A percentile compares a stretch with the other conserved stretches of the same genome.
Evolutionary conservation across 2,797 vertebrate species (phyloP).

Genomic region (Ptychadena robeensis): DNA sequence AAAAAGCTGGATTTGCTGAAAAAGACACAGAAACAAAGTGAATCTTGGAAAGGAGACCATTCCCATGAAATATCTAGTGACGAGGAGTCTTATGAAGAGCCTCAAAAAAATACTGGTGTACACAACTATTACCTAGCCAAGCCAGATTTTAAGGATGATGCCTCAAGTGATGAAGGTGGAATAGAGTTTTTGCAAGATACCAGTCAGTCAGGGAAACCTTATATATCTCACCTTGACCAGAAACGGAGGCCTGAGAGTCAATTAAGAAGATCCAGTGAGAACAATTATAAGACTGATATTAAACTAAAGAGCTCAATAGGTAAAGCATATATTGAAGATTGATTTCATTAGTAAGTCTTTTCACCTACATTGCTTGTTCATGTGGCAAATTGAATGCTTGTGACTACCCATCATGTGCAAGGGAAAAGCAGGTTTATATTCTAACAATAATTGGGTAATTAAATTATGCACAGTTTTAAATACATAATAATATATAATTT

Average conservation of each 20-base stretch:
- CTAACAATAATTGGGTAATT: no score
- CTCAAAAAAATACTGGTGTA: neutral
- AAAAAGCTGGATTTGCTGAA: conserved; percentile 61
- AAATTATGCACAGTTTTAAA: neutral
- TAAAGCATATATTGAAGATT: conserved; percentile 37
- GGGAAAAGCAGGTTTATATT: neutral
- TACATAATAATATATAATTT: neutral
- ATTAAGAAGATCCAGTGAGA: conserved; percentile 3
- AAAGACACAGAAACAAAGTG: conserved; percentile 25
- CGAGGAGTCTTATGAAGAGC: neutral
- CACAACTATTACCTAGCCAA: conserved; percentile 11
- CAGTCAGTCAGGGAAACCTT: neutral
- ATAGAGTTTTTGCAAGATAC: conserved; percentile 19
- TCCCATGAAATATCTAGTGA: conserved; percentile 8
- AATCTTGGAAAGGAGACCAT: neutral
- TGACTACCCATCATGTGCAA: neutral
- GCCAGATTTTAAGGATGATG: neutral
- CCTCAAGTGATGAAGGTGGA: neutral
- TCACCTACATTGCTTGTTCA: neutral
- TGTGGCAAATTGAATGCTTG: no score
- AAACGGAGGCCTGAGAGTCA: neutral
- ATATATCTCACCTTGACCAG: neutral
- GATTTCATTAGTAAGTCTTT: neutral
- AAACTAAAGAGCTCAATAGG: conserved; percentile 27
- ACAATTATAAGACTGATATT: conserved; percentile 22